Evolutionary conservation across 2,113 vertebrate species (phyloP).

Genomic region (Ramphastos sulfuratus): DNA sequence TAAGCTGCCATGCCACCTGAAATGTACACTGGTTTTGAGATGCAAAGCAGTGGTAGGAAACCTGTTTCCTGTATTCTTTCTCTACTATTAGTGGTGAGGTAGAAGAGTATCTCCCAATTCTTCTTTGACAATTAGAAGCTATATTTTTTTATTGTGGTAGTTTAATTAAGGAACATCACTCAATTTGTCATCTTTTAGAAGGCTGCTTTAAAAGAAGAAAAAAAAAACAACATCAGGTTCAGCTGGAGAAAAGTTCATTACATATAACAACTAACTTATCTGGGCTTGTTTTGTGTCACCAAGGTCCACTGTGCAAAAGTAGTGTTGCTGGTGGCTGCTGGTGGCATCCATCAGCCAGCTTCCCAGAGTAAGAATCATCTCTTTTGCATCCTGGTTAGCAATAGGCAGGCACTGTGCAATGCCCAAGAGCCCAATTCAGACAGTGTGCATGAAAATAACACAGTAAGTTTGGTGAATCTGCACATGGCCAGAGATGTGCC

Average conservation of each 20-base stretch:
- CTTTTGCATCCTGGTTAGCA: accelerated
- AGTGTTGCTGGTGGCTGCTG: not conserved
- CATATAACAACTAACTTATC: not conserved
- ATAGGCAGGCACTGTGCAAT: not conserved
- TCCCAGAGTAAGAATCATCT: not conserved
- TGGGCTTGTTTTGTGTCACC: not conserved
- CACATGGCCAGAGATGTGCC: accelerated
- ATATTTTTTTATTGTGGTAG: not conserved
- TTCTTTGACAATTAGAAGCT: not conserved
- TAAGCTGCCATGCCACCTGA: not conserved
- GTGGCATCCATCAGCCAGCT: not conserved
- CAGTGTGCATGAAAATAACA: not conserved
- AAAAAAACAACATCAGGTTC: not conserved
- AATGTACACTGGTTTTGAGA: not conserved
- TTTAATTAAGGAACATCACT: not conserved
- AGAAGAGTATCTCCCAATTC: not conserved
- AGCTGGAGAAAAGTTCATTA: not conserved
- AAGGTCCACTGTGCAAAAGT: not conserved
- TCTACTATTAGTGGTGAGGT: not conserved
- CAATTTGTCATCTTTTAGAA: not conserved
- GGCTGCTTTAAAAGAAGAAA: not conserved
- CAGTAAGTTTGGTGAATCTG: not conserved
- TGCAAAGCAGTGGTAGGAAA: not conserved
- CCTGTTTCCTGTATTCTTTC: not conserved
- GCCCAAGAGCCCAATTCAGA: not conserved